A percentile compares a stretch with the other conserved stretches of the same genome.
These are phyloP conservation scores for Glaucomys volans DNA, from an alignment of 2,113 vertebrate genomes.

Conservation along the genomic window DNA sequence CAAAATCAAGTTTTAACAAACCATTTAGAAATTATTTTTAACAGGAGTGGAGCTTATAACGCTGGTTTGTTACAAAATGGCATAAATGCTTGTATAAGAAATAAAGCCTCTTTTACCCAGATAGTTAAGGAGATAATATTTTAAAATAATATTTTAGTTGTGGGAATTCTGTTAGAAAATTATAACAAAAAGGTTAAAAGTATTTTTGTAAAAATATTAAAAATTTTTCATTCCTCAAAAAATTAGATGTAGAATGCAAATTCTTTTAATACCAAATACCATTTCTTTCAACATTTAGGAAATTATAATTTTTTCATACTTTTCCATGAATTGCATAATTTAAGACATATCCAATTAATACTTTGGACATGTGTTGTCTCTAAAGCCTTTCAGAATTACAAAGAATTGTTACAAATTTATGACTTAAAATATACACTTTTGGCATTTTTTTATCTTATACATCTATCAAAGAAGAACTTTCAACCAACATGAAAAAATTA, in stretches of 20 bases:
- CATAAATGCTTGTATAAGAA: not conserved
- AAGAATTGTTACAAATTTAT: not conserved
- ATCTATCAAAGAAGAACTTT: not conserved
- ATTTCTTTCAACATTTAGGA: not conserved
- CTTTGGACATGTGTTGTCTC: not conserved
- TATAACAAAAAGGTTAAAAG: not conserved
- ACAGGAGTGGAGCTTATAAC: not conserved
- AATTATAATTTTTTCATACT: not conserved
- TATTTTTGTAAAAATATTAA: not conserved
- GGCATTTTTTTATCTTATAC: not conserved
- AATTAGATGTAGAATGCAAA: not conserved
- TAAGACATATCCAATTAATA: not conserved
- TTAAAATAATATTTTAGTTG: not conserved
- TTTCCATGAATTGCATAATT: not conserved
- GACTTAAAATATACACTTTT: not conserved
- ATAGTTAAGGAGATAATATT: not conserved
- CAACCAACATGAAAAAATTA: not conserved
- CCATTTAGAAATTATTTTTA: not conserved
- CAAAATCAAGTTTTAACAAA: not conserved
- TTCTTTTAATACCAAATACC: not conserved
- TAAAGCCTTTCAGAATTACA: not conserved
- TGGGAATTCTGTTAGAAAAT: slow-evolving; percentile 6
- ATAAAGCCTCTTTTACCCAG: not conserved
- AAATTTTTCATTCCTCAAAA: not conserved
- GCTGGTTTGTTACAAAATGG: not conserved